phyloP scores from a whole-genome alignment of 2,888 invertebrate species.

The Erynnis tages region DNA sequence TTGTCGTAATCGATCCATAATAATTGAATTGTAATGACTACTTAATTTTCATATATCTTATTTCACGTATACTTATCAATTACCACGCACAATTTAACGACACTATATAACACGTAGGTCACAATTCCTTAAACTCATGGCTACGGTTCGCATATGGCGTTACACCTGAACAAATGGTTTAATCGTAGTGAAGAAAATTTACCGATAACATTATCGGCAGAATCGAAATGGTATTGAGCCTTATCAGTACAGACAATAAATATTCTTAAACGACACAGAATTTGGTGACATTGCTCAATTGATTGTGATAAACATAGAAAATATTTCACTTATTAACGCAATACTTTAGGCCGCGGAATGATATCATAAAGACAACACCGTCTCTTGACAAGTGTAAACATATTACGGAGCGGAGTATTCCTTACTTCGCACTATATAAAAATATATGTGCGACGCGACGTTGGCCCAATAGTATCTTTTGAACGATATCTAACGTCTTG shows the following conservation, averaged over 20 bases:
- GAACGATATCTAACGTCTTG: conserved; percentile 48
- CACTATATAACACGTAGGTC: conserved; percentile 34
- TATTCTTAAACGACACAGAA: conserved; percentile 30
- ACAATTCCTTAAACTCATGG: conserved; percentile 37
- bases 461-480: conserved; percentile 34
- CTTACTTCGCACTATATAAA: background rate
- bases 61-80: conserved; percentile 21
- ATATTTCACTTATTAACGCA: conserved; percentile 18
- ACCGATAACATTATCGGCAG: conserved; percentile 57
- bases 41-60: background rate
- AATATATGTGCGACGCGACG: background rate
- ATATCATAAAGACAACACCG: conserved; percentile 26
- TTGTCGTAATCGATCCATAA: conserved; percentile 63
- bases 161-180: conserved; percentile 68
- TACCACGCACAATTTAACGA: conserved; percentile 7
- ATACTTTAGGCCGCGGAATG: conserved; percentile 16
- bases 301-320: conserved; percentile 21
- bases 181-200: conserved; percentile 53
- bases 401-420: conserved; percentile 12
- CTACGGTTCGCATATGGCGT: conserved; percentile 43
- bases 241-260: conserved; percentile 37
- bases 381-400: conserved; percentile 23
- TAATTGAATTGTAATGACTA: conserved; percentile 2
- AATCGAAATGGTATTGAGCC: conserved; percentile 41
- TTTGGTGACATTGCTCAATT: conserved; percentile 20